These are phyloP conservation scores for Holacanthus passer DNA, from an alignment of 2,113 vertebrate genomes.

Conservation along the genomic window DNA sequence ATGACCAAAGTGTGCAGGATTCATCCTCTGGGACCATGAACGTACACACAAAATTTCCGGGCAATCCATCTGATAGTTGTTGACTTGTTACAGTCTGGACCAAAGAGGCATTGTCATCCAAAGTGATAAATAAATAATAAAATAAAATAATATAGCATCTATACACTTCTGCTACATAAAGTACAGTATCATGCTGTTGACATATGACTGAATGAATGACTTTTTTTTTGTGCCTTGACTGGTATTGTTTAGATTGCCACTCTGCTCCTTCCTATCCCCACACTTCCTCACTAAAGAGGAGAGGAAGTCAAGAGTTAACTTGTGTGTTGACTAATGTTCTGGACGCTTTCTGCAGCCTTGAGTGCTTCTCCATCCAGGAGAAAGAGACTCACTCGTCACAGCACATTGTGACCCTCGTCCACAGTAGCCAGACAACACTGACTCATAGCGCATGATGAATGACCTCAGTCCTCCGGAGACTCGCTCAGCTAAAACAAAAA, in stretches of 20 bases:
- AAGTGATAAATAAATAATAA: neutral
- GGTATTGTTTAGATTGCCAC: slow-evolving; percentile 10
- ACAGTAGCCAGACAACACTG: slow-evolving; percentile 83
- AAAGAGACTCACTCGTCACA: slow-evolving; percentile 68
- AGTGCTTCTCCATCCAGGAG: slow-evolving; percentile 67
- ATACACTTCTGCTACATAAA: neutral
- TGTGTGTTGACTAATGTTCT: slow-evolving; percentile 62
- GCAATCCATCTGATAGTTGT: neutral
- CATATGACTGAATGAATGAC: neutral
- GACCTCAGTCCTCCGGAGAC: slow-evolving; percentile 77
- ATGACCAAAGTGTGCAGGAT: neutral
- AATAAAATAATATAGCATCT: neutral
- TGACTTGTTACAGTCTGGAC: neutral
- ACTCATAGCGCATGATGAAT: slow-evolving; percentile 81
- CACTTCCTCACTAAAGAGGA: slow-evolving; percentile 28
- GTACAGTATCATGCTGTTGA: neutral
- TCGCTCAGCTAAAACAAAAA: slow-evolving; percentile 70
- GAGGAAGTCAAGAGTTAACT: slow-evolving; percentile 70
- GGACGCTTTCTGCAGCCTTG: slow-evolving; percentile 54
- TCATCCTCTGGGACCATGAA: neutral
- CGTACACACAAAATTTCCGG: neutral
- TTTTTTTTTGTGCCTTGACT: neutral
- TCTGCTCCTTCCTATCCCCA: slow-evolving; percentile 35
- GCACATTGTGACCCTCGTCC: slow-evolving; percentile 68
- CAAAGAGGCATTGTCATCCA: neutral